Conservation (phyloP, 2,113 vertebrate genomes). For the Podarcis raffonei region DNA sequence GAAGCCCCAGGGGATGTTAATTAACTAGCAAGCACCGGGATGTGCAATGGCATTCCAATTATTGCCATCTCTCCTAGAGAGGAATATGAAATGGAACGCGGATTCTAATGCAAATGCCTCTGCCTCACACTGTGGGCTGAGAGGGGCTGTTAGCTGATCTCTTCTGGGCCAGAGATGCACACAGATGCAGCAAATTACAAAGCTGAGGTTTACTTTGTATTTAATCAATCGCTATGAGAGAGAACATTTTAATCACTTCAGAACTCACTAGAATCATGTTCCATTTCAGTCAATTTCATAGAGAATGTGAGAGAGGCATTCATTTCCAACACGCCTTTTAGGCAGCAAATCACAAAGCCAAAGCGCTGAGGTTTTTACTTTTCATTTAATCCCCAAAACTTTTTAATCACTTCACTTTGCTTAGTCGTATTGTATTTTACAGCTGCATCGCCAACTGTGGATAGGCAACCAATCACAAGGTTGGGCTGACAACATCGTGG, state of each 20-base stretch:
- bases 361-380: background rate
- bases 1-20: background rate
- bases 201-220: conserved; percentile 6
- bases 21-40: background rate
- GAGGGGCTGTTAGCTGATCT: background rate
- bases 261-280: background rate
- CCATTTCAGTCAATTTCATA: conserved; percentile 6
- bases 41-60: background rate
- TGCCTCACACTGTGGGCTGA: background rate
- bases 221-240: background rate
- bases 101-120: background rate
- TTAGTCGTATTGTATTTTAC: background rate
- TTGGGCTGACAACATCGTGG: no score
- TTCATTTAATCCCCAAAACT: background rate
- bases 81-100: background rate
- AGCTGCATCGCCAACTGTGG: background rate
- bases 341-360: background rate
- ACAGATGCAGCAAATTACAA: conserved; percentile 13
- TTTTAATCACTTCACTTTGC: background rate
- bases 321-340: background rate
- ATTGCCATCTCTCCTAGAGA: background rate
- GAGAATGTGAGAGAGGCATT: background rate
- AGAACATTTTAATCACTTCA: conserved; percentile 27
- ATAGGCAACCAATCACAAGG: background rate
- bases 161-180: background rate